Base-by-base conservation (phyloP, 1,140 invertebrate species). In the Plutomurus gul region DNA sequence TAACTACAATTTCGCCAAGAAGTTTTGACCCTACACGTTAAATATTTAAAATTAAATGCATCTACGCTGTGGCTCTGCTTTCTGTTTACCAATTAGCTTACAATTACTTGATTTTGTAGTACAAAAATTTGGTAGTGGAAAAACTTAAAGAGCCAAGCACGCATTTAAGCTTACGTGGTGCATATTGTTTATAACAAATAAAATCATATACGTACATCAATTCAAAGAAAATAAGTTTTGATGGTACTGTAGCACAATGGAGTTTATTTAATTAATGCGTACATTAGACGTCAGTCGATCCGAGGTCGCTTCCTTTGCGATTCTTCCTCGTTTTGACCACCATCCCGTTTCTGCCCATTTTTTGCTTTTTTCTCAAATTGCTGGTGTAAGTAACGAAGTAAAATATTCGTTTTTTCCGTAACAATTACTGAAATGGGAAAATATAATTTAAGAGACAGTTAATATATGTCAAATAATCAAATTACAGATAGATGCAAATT, bases 341-440 rank as follows among this genome's bases (percentile, higher is more conserved):
- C 37, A 16, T 75, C 78, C 3, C 78, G 20, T 47, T 79, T 79
- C 11, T 47, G 60, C 22, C 36, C 78, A 40, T 76, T 51, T 30
- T 79, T 79, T 33, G 47, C 51, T 18, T 65, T 76, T 90, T 96
- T 96, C 89, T 95, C 96, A 84, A 96, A 94, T 87, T 96, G 94
- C 85, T 96, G 94, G 84, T 96, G 95, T 77, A 98, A 89, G 87
- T 96, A 98, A 88, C 95, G 91, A 84, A 98, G 87, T 75, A 98
- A 88, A 82, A 98, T 96, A 85, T 95, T 96, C 56, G 95, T 94
- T 88, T 96, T 96, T 87, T 97, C 95, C 85, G 95, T 96, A 27
- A 96, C 95, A 86, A 97, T 97, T 84, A 96, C 93, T 94, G 88
- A 81, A 93, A 91, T 84, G 82, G 84, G 85, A 86, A 85, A 65